Conservation (phyloP, 2,888 invertebrate species). For the Druceiella hillmani region DNA sequence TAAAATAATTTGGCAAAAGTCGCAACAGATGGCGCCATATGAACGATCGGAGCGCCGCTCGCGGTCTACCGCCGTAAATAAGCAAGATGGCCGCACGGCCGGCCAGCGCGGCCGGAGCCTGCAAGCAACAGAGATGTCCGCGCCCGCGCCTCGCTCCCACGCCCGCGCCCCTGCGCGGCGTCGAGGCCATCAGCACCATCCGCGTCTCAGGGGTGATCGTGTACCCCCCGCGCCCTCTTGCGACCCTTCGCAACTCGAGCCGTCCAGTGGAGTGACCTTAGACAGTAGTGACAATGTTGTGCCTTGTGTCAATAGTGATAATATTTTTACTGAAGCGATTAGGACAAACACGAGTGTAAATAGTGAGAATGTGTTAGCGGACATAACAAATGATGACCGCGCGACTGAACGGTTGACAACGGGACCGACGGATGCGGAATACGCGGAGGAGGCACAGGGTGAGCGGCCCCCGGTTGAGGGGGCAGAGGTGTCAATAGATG, state of each 20-base stretch:
- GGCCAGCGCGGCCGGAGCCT: constrained; percentile 46
- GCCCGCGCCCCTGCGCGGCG: constrained; percentile 58
- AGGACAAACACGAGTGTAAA: constrained; percentile 34
- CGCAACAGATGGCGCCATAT: constrained; percentile 38
- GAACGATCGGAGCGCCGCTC: constrained; percentile 40
- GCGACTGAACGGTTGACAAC: constrained; percentile 10
- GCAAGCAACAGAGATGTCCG: constrained; percentile 51
- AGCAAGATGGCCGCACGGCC: constrained; percentile 58
- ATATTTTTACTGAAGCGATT: constrained; percentile 51
- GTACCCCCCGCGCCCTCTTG: constrained; percentile 46
- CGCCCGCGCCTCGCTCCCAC: constrained; percentile 52
- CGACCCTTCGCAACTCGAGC: constrained; percentile 26
- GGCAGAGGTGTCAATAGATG: constrained; percentile 50
- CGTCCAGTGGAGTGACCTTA: constrained; percentile 47
- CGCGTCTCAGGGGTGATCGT: constrained; percentile 58
- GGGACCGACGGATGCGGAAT: constrained; percentile 8
- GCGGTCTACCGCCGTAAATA: constrained; percentile 28
- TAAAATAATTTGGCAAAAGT: constrained; percentile 37
- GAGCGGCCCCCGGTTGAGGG: constrained; percentile 45
- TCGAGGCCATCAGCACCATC: constrained; percentile 72
- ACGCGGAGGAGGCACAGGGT: constrained; percentile 32
- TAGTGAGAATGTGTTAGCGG: constrained; percentile 54
- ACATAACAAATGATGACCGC: constrained; percentile 42
- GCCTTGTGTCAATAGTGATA: too few relatives aligned
- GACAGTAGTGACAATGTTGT: constrained; percentile 26